Conservation (phyloP, 2,113 vertebrate species). For the Scytalopus superciliaris region DNA sequence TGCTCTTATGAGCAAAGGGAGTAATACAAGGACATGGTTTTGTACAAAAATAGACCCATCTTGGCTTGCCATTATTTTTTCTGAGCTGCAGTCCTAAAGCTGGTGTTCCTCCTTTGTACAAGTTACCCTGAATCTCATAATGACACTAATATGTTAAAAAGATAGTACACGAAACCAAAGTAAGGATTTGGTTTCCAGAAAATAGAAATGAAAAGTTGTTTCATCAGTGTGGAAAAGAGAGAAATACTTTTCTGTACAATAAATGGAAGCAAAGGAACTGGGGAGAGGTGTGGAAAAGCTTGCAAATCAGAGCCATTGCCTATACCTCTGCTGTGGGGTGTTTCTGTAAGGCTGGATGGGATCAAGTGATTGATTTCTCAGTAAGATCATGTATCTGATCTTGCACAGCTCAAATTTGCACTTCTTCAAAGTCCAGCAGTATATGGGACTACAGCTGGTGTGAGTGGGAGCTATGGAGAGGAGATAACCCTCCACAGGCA, state of each 20-base stretch:
- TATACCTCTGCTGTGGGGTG: neutral
- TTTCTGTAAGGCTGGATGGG: neutral
- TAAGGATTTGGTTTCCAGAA: neutral
- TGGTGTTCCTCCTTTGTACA: neutral
- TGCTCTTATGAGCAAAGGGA: neutral
- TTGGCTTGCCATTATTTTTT: neutral
- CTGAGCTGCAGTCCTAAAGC: neutral
- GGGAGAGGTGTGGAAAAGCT: neutral
- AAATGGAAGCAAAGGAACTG: neutral
- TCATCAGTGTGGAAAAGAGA: neutral
- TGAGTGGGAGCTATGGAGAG: neutral
- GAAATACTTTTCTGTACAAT: neutral
- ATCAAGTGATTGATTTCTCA: neutral
- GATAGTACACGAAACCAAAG: neutral
- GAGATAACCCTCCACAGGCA: neutral
- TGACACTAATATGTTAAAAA: neutral
- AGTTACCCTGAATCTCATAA: neutral
- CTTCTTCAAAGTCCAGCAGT: neutral
- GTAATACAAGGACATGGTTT: neutral
- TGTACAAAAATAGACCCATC: neutral
- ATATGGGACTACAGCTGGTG: rapidly evolving
- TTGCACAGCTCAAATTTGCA: neutral
- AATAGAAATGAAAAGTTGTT: neutral
- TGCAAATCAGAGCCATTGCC: neutral
- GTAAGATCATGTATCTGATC: neutral